Evolutionary conservation across 2,113 vertebrate species (phyloP), one percentile per base, ranked within the genome.

Genomic region (Gymnocephalus cernua): DNA sequence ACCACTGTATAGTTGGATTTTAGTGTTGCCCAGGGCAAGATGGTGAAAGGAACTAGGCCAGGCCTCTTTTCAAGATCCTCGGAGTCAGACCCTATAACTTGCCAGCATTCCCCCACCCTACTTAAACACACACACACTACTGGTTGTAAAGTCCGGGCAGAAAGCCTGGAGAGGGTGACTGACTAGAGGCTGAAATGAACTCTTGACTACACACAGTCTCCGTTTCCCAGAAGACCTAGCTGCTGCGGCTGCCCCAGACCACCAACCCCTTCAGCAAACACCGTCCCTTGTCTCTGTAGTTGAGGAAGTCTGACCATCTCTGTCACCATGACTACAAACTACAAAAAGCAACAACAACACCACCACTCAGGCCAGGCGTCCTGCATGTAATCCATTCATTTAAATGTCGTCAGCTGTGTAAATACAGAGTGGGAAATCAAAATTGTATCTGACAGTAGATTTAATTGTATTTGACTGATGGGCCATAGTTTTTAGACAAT

Each of bases 381-480:
- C 72, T 10, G 4, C 9, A 27, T 74, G 80, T 72, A 78, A 72
- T 35, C 50, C 74, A 62, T 65, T 73, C 16, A 86, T 86, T 86
- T 82, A 81, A 88, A 87, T 63, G 66, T 82, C 4, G n/a, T 89
- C 88, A 88, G 73, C 88, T 90, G 89, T 85, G 81, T 81, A 90
- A 91, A 91, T 83, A 89, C 79, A 61, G 83, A 68, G 78, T 14
- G 27, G 65, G 21, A 75, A 85, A 88, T 88, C 87, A 90, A 83
- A 89, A 88, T 47, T 58, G 58, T 62, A 84, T 68, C 71, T 74
- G 85, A 85, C 77, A 71, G 77, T 71, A 89, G 73, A 89, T 81
- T 86, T 85, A 83, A 89, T 91, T 79, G 86, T 82, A 70, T 83
- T 76, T 81, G 85, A 87, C 80, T 74, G 65, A 59, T 50, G 47